Evolutionary conservation across 2,797 vertebrate species (phyloP), one percentile per base, ranked within the genome.

Genomic region (Sandelia bainsii): DNA sequence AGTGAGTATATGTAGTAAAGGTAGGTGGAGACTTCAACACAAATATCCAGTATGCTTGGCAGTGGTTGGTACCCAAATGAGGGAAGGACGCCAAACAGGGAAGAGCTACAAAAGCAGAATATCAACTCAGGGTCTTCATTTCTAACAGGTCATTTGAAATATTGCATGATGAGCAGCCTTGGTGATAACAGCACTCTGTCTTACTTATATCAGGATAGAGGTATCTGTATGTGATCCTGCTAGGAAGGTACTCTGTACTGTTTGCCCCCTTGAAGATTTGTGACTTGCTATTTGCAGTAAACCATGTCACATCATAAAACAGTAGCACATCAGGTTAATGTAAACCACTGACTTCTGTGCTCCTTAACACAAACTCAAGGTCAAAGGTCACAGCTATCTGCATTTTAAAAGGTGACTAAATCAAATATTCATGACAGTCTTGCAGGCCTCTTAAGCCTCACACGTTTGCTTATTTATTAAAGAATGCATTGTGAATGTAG

Each of bases 391-490:
- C 0, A 50, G 50, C 48, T 62, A 82, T 86, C 76, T 88, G 73
- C 82, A 88, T 90, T 87, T 80, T 81, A 62, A 82, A 89, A 80
- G 66, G 59, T 58, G 75, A 89, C 79, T 62, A 75, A 77, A 89
- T 92, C 82, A 83, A 87, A 87, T 90, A 92, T 92, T 91, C 80
- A 93, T 92, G 85, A 78, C 48, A 29, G 20, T 65, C 68, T 72
- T 32, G 58, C 66, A 69, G 75, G 69, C 67, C 63, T 66, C 76
- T 69, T 76, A 75, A 75, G 56, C 57, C 72, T 54, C 62, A 42
- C 72, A 63, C 13, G 50, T 79, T 85, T 89, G 81, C 81, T 86
- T 91, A 78, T 90, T 90, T 89, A 83, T 89, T 83, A 72, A 71
- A 68, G 66, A 50, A 37, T 58, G 74, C 61, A 69, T 79, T 69